Evolutionary conservation across 2,113 vertebrate genomes (phyloP).

Genomic region (Ranitomeya imitator): DNA sequence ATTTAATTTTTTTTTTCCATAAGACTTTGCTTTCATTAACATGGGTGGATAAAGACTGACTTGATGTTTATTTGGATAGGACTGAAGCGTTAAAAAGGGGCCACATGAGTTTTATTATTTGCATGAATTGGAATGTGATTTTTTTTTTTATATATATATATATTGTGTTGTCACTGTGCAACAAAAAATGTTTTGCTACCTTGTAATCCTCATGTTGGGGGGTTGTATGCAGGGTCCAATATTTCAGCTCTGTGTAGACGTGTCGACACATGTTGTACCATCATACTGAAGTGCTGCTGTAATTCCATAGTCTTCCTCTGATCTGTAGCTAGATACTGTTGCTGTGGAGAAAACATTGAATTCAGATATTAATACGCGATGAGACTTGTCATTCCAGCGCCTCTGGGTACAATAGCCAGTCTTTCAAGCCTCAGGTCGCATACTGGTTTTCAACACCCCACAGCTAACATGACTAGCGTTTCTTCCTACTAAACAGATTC

Average conservation of each 20-base stretch:
- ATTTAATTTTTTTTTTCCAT: no score
- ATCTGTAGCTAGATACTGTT: conserved; percentile 3
- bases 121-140: neutral
- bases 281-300: neutral
- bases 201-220: neutral
- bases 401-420: conserved; percentile 1
- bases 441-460: neutral
- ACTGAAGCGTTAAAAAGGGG: no score
- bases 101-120: neutral
- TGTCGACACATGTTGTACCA: neutral
- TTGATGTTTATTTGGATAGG: no score
- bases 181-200: neutral
- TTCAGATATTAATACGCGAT: conserved; percentile 15
- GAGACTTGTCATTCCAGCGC: neutral
- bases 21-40: no score
- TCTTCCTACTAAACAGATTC: no score
- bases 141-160: no score
- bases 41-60: no score
- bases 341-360: conserved; percentile 22
- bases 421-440: neutral
- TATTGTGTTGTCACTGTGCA: no score
- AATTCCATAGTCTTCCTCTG: neutral
- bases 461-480: no score
- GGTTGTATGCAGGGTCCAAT: neutral
- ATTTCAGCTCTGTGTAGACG: neutral